These are phyloP conservation scores for Drosophila melanosoma DNA, from an alignment of 2,888 invertebrate genomes.

Conservation along the genomic window DNA sequence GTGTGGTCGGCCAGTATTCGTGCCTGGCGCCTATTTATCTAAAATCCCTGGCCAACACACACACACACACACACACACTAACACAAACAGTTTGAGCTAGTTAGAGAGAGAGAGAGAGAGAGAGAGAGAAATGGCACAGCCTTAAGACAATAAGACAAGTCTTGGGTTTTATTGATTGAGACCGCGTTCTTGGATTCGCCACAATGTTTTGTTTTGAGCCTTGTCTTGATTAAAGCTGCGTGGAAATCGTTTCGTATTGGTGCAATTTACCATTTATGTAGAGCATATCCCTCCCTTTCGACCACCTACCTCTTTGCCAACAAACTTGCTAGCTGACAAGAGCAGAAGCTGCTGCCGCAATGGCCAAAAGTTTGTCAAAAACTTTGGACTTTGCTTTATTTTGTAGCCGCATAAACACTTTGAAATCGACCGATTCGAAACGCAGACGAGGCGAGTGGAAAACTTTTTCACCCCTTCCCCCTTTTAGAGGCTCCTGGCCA, in stretches of 20 bases:
- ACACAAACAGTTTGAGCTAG: not conserved
- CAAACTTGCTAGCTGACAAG: slow-evolving; percentile 63
- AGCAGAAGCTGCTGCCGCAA: slow-evolving; percentile 64
- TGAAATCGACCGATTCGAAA: slow-evolving; percentile 71
- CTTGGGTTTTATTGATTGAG: slow-evolving; percentile 66
- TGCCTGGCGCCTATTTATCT: slow-evolving; percentile 73
- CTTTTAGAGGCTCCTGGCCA: not conserved
- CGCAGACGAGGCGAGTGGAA: slow-evolving; percentile 45
- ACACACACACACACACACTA: slow-evolving; percentile 13
- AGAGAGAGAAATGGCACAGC: not conserved
- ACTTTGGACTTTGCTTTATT: slow-evolving; percentile 69
- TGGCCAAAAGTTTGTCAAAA: slow-evolving; percentile 72
- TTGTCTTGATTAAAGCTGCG: slow-evolving; percentile 58
- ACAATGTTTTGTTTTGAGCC: slow-evolving; percentile 16
- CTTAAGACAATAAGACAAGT: slow-evolving; percentile 42
- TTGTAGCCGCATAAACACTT: slow-evolving; percentile 80
- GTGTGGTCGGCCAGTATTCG: slow-evolving; percentile 57
- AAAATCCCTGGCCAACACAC: slow-evolving; percentile 61
- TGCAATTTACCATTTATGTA: slow-evolving; percentile 75
- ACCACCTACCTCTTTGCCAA: not conserved
- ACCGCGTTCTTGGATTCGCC: slow-evolving; percentile 18
- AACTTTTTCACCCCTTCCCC: slow-evolving; percentile 44
- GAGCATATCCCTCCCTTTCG: slow-evolving; percentile 8
- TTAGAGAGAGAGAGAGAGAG: slow-evolving; percentile 4
- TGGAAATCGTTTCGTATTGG: slow-evolving; percentile 52